phyloP scores from a whole-genome alignment of 2,888 invertebrate genomes.

The Hypomecis atomaria region DNA sequence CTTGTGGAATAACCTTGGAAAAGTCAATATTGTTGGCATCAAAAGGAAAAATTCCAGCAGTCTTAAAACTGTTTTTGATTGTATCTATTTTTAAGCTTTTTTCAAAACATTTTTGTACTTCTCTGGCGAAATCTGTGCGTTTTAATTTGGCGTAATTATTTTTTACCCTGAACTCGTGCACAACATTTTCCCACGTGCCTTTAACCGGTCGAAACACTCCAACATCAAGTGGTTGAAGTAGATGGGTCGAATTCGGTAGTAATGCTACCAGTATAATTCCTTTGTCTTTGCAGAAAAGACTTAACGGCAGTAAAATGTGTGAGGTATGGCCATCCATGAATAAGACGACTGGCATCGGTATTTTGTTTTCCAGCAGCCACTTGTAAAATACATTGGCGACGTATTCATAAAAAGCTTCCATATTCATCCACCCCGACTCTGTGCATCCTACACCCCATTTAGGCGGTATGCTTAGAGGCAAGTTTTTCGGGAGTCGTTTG shows the following conservation, averaged over 20 bases:
- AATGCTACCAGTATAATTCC: conserved; percentile 33
- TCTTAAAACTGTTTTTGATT: conserved; percentile 9
- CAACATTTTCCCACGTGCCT: conserved; percentile 10
- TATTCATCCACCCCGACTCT: conserved; percentile 42
- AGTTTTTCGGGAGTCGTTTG: conserved; percentile 31
- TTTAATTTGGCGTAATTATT: conserved; percentile 21
- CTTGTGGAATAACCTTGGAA: conserved; percentile 11
- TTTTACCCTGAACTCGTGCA: conserved; percentile 14
- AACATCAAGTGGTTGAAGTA: conserved; percentile 21
- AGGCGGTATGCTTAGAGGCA: conserved; percentile 30
- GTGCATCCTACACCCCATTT: conserved; percentile 37
- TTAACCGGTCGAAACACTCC: conserved; percentile 19
- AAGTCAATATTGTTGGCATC: conserved; percentile 14
- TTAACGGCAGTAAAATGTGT: conserved; percentile 37
- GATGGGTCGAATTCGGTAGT: conserved; percentile 38
- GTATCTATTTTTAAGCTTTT: conserved; percentile 11
- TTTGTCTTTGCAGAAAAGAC: conserved; percentile 43
- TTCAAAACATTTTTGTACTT: conserved; percentile 22
- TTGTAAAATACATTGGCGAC: conserved; percentile 35
- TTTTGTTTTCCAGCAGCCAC: conserved; percentile 40
- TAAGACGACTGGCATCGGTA: conserved; percentile 40
- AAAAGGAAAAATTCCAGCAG: conserved; percentile 12
- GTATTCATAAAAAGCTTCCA: conserved; percentile 44
- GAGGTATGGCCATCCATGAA: conserved; percentile 46
- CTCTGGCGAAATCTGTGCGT: conserved; percentile 14